A percentile compares a stretch with the other conserved stretches of the same genome.
Evolutionary conservation across 2,113 vertebrate genomes (phyloP).

Genomic region (Indri indri): DNA sequence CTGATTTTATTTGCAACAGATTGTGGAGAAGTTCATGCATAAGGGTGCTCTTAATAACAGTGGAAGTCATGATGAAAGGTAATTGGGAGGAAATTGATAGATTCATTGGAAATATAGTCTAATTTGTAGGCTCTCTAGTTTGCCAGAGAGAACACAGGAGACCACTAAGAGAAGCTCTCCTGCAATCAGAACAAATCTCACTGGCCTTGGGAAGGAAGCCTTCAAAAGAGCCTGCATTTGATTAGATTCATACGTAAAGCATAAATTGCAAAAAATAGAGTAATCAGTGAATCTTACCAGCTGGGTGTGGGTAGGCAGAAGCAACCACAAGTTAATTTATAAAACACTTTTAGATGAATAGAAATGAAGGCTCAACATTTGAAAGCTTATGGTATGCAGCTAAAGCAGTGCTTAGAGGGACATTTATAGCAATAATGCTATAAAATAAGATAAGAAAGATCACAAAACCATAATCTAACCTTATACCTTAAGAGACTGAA

Average conservation of each 20-base stretch:
- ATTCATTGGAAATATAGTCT: neutral
- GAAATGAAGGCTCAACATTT: neutral
- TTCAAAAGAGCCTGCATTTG: neutral
- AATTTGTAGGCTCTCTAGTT: neutral
- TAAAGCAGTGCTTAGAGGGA: neutral
- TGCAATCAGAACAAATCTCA: neutral
- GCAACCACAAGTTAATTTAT: neutral
- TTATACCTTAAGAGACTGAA: neutral
- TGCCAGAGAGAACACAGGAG: neutral
- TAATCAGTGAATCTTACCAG: neutral
- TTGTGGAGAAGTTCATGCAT: neutral
- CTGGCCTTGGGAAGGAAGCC: too few species aligned
- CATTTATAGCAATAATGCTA: neutral
- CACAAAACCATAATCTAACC: neutral
- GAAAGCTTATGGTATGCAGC: neutral
- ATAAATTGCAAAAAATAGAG: neutral
- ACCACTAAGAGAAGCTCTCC: neutral
- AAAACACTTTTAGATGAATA: neutral
- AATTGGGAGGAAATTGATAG: neutral
- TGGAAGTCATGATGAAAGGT: neutral
- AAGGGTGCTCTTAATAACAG: neutral
- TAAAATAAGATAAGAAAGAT: neutral
- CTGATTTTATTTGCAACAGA: neutral
- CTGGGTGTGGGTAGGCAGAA: neutral
- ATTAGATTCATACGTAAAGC: neutral